Evolutionary conservation across 2,797 vertebrate genomes (phyloP).

Genomic region (Rhodeus uyekii): DNA sequence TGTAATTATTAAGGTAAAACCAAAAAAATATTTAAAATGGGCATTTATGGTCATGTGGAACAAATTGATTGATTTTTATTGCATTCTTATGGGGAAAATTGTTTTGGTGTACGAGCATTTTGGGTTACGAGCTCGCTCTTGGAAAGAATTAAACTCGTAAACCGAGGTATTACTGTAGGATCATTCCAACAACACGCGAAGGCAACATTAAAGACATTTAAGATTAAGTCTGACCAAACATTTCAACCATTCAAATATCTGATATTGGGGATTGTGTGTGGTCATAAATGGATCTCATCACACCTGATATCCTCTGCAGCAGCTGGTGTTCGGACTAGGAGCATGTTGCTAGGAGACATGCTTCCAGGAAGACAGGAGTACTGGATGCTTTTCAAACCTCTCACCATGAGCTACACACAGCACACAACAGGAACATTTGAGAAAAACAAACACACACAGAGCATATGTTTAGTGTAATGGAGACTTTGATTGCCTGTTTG

Average conservation of each 20-base stretch:
- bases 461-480: conserved; percentile 47
- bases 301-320: conserved; percentile 36
- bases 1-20: no score
- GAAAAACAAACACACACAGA: conserved; percentile 41
- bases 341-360: conserved; percentile 35
- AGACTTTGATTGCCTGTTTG: conserved; percentile 34
- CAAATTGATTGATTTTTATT: no score
- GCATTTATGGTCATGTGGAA: no score
- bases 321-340: conserved; percentile 8
- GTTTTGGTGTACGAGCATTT: no score
- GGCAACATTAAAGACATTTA: background rate
- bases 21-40: no score
- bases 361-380: conserved; percentile 16
- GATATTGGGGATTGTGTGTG: conserved; percentile 12
- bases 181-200: background rate
- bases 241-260: conserved; percentile 7
- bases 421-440: conserved; percentile 36
- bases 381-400: conserved; percentile 25
- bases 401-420: conserved; percentile 27
- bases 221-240: background rate
- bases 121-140: no score
- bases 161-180: no score
- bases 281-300: conserved; percentile 25
- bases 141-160: no score
- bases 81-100: no score